Conservation (phyloP, 2,888 invertebrate genomes). For the Drosophila maculinotata region DNA sequence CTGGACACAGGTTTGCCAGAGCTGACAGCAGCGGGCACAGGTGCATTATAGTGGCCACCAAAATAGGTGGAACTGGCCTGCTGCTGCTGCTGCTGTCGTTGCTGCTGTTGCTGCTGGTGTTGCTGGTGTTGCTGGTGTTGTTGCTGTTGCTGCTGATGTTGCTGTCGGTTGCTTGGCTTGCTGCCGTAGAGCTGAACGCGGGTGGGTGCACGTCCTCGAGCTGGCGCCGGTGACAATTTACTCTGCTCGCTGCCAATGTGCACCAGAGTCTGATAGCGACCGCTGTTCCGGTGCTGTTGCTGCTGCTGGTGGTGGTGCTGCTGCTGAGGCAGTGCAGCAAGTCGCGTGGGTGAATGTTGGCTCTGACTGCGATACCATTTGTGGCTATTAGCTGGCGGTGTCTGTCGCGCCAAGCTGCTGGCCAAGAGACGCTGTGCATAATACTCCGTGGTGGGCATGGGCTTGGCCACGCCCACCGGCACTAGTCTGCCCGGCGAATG, state of each 20-base stretch:
- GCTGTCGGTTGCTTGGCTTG: conserved; percentile 56
- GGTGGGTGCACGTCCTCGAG: conserved; percentile 69
- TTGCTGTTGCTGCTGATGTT: conserved; percentile 19
- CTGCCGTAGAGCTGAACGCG: conserved; percentile 74
- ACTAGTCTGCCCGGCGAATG: conserved; percentile 83
- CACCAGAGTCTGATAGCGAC: conserved; percentile 82
- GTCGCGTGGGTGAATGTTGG: conserved; percentile 32
- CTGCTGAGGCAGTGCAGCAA: background rate
- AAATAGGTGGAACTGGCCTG: conserved; percentile 59
- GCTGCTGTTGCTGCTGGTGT: conserved; percentile 27
- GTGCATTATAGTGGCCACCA: conserved; percentile 72
- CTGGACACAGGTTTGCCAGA: conserved; percentile 38
- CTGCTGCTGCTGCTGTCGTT: conserved; percentile 21
- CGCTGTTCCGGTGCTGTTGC: conserved; percentile 24
- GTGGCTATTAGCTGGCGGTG: conserved; percentile 1
- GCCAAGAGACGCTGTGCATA: conserved; percentile 66
- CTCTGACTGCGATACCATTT: conserved; percentile 53
- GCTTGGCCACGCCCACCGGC: conserved; percentile 84
- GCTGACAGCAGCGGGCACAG: conserved; percentile 31
- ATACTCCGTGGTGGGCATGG: conserved; percentile 81
- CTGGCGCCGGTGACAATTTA: conserved; percentile 25
- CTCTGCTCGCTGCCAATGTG: conserved; percentile 77
- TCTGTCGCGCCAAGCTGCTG: conserved; percentile 34
- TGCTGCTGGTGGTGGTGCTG: conserved; percentile 1
- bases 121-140: conserved; percentile 26